phyloP scores from a whole-genome alignment of 2,888 invertebrate species.

The Hybos culiciformis region DNA sequence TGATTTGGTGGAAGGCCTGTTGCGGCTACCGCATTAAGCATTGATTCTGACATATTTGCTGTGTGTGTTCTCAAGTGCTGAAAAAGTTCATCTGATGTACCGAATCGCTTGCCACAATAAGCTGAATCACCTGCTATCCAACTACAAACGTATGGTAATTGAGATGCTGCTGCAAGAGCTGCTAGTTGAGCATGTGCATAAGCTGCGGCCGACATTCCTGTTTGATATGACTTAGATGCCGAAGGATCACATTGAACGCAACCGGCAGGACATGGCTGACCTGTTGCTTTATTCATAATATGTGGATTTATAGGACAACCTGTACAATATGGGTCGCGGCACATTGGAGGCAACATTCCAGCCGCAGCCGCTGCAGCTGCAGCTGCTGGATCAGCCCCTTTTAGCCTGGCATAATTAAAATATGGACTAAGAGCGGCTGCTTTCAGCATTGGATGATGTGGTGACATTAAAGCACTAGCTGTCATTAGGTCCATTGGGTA shows the following conservation, averaged over 20 bases:
- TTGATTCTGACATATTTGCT: conserved; percentile 51
- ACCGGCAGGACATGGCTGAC: conserved; percentile 65
- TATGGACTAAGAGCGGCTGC: conserved; percentile 65
- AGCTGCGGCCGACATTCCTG: conserved; percentile 48
- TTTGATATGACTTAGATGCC: conserved; percentile 36
- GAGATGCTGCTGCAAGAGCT: conserved; percentile 67
- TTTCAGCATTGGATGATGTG: conserved; percentile 59
- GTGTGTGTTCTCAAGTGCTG: conserved; percentile 83
- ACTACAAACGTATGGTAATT: conserved; percentile 76
- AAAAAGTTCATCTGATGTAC: conserved; percentile 71
- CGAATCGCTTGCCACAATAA: conserved; percentile 81
- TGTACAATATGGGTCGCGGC: conserved; percentile 84
- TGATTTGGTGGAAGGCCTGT: conserved; percentile 51
- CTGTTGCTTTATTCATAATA: conserved; percentile 44
- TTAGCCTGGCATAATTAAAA: conserved; percentile 73
- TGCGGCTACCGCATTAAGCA: conserved; percentile 45
- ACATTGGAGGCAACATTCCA: conserved; percentile 52
- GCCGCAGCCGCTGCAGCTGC: conserved; percentile 39
- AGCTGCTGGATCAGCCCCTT: conserved; percentile 41
- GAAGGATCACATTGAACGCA: conserved; percentile 68
- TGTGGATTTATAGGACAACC: conserved; percentile 80
- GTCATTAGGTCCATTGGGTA: conserved; percentile 64
- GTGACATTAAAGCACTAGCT: conserved; percentile 56
- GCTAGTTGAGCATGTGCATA: conserved; percentile 70
- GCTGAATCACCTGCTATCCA: conserved; percentile 77